These are phyloP conservation scores for Galerucella pusilla DNA, from an alignment of 2,888 invertebrate genomes.

Conservation along the genomic window DNA sequence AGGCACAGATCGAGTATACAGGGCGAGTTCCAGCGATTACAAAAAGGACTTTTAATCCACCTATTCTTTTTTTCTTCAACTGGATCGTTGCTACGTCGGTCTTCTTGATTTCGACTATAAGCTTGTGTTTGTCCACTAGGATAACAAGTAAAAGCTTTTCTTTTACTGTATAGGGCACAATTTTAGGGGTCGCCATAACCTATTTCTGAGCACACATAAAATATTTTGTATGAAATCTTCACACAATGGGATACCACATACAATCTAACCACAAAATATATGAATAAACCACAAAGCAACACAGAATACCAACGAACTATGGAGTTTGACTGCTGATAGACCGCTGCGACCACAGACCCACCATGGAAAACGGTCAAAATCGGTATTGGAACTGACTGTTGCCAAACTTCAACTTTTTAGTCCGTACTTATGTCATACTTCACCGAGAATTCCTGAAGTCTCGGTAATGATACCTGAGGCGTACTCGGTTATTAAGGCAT, in stretches of 20 bases:
- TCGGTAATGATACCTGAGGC: slow-evolving; percentile 21
- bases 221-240: too few relatives aligned
- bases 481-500: slow-evolving; percentile 20
- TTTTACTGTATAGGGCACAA: too few relatives aligned
- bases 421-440: slow-evolving; percentile 7
- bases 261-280: background rate
- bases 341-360: slow-evolving; percentile 1
- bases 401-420: slow-evolving; percentile 11
- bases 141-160: too few relatives aligned
- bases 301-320: slow-evolving; percentile 8
- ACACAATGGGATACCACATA: background rate
- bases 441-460: slow-evolving; percentile 20
- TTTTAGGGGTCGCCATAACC: too few relatives aligned
- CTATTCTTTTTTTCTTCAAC: too few relatives aligned
- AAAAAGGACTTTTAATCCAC: too few relatives aligned
- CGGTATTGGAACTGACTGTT: background rate
- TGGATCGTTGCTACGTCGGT: too few relatives aligned
- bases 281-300: background rate
- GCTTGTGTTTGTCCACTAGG: too few relatives aligned
- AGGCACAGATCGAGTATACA: too few relatives aligned
- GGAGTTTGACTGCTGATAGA: slow-evolving; percentile 2
- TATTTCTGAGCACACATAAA: too few relatives aligned
- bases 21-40: too few relatives aligned
- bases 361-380: background rate
- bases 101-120: too few relatives aligned